Evolutionary conservation across 2,888 invertebrate genomes (phyloP).

Genomic region (Dusona sp.): DNA sequence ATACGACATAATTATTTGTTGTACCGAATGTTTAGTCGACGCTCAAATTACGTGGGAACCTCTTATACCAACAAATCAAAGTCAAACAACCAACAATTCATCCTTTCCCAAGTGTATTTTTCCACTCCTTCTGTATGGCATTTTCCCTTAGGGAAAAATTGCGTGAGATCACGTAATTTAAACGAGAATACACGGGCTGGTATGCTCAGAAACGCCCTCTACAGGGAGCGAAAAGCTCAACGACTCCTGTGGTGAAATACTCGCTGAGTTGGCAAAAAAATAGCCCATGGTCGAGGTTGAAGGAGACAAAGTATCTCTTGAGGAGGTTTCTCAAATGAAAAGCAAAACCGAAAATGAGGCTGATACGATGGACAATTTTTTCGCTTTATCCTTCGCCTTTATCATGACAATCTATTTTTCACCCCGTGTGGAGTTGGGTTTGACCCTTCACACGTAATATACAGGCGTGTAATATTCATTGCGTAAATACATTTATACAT

Average conservation of each 20-base stretch:
- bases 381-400: neutral
- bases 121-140: neutral
- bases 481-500: neutral
- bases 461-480: neutral
- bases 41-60: neutral
- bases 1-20: neutral
- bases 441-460: neutral
- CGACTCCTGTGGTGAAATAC: slow-evolving; percentile 35
- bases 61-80: slow-evolving; percentile 27
- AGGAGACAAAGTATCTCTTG: slow-evolving; percentile 28
- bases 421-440: neutral
- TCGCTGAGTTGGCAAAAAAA: slow-evolving; percentile 62
- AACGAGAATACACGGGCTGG: neutral
- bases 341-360: slow-evolving; percentile 37
- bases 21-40: neutral
- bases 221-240: neutral
- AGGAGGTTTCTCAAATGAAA: slow-evolving; percentile 29
- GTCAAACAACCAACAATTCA: slow-evolving; percentile 29
- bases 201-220: neutral
- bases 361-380: neutral
- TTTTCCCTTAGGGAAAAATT: neutral
- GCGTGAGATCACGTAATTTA: slow-evolving; percentile 16
- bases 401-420: neutral
- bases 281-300: slow-evolving; percentile 33
- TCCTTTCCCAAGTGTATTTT: neutral